Evolutionary conservation across 1,140 invertebrate species (phyloP).

Genomic region (Pararge aegeria): DNA sequence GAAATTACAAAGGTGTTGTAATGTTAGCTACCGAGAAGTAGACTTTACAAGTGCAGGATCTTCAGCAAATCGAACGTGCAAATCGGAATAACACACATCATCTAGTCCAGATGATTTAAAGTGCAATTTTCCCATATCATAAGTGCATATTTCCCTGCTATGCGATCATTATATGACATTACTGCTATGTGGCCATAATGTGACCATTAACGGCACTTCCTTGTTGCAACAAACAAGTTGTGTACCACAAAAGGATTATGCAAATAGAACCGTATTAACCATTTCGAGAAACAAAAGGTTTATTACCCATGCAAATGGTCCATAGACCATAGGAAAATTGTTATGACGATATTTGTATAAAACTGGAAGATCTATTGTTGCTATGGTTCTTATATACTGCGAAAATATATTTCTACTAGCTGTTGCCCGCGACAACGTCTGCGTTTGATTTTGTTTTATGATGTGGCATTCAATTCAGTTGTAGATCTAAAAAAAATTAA

Average conservation of each 20-base stretch:
- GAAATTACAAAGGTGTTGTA: no score
- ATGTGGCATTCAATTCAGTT: no score
- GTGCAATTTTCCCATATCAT: neutral
- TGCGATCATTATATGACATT: neutral
- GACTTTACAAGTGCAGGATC: neutral
- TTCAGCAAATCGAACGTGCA: neutral
- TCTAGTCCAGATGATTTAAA: neutral
- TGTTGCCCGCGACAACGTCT: no score
- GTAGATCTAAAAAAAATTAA: no score
- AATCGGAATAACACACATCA: neutral
- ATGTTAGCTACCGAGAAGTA: no score
- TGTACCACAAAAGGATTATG: constrained; percentile 24
- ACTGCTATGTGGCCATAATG: neutral
- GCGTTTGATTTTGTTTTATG: no score
- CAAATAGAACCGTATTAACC: constrained; percentile 24
- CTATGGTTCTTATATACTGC: no score
- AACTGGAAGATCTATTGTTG: no score
- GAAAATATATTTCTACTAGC: no score
- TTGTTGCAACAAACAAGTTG: constrained; percentile 26
- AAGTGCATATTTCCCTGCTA: neutral
- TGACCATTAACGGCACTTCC: constrained; percentile 29
- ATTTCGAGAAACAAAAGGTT: constrained; percentile 19
- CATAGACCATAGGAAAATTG: neutral
- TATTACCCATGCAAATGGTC: constrained; percentile 4
- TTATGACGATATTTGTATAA: constrained; percentile 5